Conservation (phyloP, 1,140 invertebrate genomes). For the Calycopis cecrops region DNA sequence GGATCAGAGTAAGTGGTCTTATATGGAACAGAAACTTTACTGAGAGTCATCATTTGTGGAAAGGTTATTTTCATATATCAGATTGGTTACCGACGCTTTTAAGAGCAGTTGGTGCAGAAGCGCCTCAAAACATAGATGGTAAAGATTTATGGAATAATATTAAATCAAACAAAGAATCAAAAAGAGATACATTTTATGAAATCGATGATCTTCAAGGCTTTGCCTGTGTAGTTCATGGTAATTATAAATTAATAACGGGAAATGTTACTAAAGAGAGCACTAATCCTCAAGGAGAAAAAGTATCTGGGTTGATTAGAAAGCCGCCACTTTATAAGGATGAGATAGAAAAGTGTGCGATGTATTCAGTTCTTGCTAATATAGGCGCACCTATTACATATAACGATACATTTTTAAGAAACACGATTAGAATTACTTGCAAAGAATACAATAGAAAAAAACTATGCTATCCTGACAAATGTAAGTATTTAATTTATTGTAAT, state of each 20-base stretch:
- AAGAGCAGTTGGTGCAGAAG: conserved; percentile 33
- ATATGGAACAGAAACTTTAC: conserved; percentile 84
- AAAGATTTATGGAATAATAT: conserved; percentile 51
- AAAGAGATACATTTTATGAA: conserved; percentile 46
- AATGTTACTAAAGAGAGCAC: conserved; percentile 28
- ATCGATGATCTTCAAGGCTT: conserved; percentile 50
- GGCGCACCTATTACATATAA: conserved; percentile 29
- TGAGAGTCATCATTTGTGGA: conserved; percentile 78
- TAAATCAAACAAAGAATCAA: conserved; percentile 35
- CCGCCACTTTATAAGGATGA: conserved; percentile 38
- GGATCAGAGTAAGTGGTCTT: conserved; percentile 83
- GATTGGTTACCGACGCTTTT: conserved; percentile 92
- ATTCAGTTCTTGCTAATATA: conserved; percentile 37
- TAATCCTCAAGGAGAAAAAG: conserved; percentile 43
- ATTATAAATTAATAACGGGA: conserved; percentile 54
- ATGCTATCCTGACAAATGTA: conserved; percentile 47
- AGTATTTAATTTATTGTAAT: too few species aligned
- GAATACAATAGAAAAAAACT: conserved; percentile 6
- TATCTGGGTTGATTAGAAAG: conserved; percentile 38
- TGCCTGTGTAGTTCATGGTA: conserved; percentile 38
- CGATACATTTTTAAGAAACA: conserved; percentile 32
- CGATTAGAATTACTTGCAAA: conserved; percentile 39
- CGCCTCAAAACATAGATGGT: conserved; percentile 46
- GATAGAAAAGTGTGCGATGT: conserved; percentile 39
- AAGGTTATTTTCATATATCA: conserved; percentile 86